Base-by-base conservation (phyloP, 2,888 invertebrate species). In the Apamea monoglypha region DNA sequence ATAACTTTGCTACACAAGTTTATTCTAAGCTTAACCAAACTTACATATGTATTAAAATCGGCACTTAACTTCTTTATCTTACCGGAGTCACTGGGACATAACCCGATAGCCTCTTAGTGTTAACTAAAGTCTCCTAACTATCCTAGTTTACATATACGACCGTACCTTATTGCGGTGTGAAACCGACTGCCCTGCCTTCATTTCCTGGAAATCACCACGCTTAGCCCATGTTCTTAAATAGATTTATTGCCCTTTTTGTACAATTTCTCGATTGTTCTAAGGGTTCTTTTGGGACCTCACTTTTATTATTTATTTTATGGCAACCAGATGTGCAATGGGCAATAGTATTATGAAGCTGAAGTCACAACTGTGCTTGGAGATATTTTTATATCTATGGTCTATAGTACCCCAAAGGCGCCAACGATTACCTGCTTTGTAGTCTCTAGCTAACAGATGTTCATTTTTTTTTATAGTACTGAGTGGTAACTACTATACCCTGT, bases 241-340 rank as follows among this genome's bases (percentile, higher is more conserved):
- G 16, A 16, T 67, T 44, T 44, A 68, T 68, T 68, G 40, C 44
- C 10, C n/a, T 67, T 44, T 40, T 44, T 44, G n/a, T 44, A 18
- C 2, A 36, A 25, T 18, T 68, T 40, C 18, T 18, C 14, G 7
- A 36, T 64, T 64, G 32, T 64, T 64, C 21, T 66, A 36, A 25
- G 66, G 8, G 36, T 25, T 67, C 40, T n/a, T 67, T 67, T 40
- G n/a, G n/a, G 44, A n/a, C n/a, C 10, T n/a, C 10, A 5, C 5
- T n/a, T 44, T 44, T 44, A 40, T 44, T 44, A 44, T 44, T 44
- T 44, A 12, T 44, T 44, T 44, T 44, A 44, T n/a, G n/a, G n/a
- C 44, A n/a, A 44, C 68, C 68, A 68, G 68, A 44, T 67, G 67
- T 67, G 67, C 40, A 16, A n/a, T 67, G 67, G 40, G 16, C 8